These are phyloP conservation scores for Fratercula arctica DNA, from an alignment of 2,797 vertebrate species.

Conservation along the genomic window DNA sequence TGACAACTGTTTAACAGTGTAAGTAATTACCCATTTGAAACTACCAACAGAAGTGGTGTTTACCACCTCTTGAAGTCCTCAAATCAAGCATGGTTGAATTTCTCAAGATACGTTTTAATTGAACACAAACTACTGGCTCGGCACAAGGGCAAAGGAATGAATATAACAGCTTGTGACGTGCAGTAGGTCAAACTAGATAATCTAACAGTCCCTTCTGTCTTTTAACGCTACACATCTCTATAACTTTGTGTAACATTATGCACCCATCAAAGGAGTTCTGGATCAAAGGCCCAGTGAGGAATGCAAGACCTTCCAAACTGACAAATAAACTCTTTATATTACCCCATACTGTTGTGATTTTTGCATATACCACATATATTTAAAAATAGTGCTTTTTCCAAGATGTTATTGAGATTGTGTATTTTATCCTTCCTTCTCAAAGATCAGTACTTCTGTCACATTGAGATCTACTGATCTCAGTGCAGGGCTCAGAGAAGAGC, in stretches of 20 bases:
- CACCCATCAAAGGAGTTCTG: not conserved
- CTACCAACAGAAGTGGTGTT: slow-evolving; percentile 40
- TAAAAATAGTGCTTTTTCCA: not conserved
- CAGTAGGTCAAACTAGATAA: not conserved
- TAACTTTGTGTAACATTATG: not conserved
- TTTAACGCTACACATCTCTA: not conserved
- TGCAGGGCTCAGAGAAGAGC: not conserved
- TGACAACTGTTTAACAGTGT: slow-evolving; percentile 33
- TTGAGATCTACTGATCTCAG: not conserved
- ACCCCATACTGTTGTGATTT: not conserved
- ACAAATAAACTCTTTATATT: not conserved
- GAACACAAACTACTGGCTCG: not conserved
- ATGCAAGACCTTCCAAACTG: not conserved
- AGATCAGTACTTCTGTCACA: not conserved
- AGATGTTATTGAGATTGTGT: not conserved
- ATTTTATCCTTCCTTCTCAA: not conserved
- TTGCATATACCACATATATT: not conserved
- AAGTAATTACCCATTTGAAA: slow-evolving; percentile 47
- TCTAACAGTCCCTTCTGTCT: not conserved
- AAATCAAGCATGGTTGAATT: not conserved
- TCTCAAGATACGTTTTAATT: not conserved
- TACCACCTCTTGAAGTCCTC: slow-evolving; percentile 35
- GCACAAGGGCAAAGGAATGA: not conserved
- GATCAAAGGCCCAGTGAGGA: not conserved
- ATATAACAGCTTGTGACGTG: not conserved